These are phyloP conservation scores for Sitta europaea DNA, from an alignment of 2,113 vertebrate species.

Conservation along the genomic window DNA sequence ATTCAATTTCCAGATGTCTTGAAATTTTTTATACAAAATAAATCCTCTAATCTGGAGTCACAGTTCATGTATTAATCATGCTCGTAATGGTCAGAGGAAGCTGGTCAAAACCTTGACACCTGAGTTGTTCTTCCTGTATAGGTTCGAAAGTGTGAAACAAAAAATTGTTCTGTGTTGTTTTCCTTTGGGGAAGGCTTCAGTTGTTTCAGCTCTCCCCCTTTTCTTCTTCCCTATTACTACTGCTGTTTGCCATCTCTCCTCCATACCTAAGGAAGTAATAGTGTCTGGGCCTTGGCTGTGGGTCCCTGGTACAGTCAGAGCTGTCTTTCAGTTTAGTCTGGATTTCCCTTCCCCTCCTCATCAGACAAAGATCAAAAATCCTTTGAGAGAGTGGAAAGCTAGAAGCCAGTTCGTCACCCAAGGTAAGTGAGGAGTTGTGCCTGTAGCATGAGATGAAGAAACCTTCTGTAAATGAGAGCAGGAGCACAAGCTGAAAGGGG, in stretches of 20 bases:
- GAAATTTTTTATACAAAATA: not conserved
- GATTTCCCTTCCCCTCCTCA: not conserved
- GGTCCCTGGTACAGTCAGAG: not conserved
- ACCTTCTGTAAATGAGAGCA: not conserved
- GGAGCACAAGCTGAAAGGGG: not conserved
- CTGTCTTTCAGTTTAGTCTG: not conserved
- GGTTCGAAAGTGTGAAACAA: not conserved
- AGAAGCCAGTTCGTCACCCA: not conserved
- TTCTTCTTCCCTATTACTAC: not conserved
- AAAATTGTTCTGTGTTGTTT: not conserved
- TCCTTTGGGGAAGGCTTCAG: not conserved
- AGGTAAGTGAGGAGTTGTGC: not conserved
- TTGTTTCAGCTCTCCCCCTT: not conserved
- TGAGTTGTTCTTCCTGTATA: not conserved
- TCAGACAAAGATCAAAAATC: not conserved
- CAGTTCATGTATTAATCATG: not conserved
- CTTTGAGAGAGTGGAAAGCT: not conserved
- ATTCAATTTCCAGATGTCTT: slow-evolving; percentile 62
- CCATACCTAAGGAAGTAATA: not conserved
- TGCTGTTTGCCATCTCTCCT: not conserved
- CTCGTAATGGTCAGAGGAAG: not conserved
- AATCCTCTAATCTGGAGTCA: slow-evolving; percentile 29
- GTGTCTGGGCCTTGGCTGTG: not conserved
- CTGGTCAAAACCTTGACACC: not conserved
- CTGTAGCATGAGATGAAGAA: not conserved